Evolutionary conservation across 2,797 vertebrate species (phyloP), one percentile per base, ranked within the genome.

Genomic region (Parauchenoglanis ngamensis): DNA sequence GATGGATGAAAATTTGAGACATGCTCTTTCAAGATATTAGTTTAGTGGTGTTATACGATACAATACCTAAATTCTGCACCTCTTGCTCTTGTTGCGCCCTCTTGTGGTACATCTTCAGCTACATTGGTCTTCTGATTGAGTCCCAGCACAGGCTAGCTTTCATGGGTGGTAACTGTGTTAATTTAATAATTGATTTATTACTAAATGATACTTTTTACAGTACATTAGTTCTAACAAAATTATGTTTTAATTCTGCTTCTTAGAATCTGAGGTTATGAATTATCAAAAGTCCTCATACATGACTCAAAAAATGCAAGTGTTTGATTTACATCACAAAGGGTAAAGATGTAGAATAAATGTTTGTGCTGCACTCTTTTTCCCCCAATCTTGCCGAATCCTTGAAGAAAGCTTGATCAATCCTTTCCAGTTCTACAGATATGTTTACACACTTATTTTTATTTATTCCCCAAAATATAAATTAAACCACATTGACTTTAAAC

Each of bases 31-130:
- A 61, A 61, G 2, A 23, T 70, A 81, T 59, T 70, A 82, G 19
- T 57, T 85, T 23, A 85, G 49, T 82, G 46, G 23, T 17, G 25
- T 17, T 82, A 44, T 63, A 59, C 40, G 40, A 40, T 40, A 70
- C 12, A 54, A 15, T 40, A 21, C 6, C 23, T 81, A 5, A 57
- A 52, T 7, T 49, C 31, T 25, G 46, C 21, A 31, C 21, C 44
- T 31, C 68, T 25, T 68, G 5, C 70, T 25, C 21, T 4, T 13
- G 2, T 78, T 86, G 63, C 76, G 6, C 61, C 79, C 80, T 40
- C 80, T 88, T 68, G 61, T 83, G 87, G 79, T 56, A 17, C 12
- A 52, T 19, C 1, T 63, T 25, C 65, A 46, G 23, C 8, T 54
- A 25, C 12, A n/a, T 1, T 31, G 23, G 4, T 19, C 19, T 75